These are phyloP conservation scores for Garrulus glandarius DNA, from an alignment of 2,797 vertebrate species.

Conservation along the genomic window DNA sequence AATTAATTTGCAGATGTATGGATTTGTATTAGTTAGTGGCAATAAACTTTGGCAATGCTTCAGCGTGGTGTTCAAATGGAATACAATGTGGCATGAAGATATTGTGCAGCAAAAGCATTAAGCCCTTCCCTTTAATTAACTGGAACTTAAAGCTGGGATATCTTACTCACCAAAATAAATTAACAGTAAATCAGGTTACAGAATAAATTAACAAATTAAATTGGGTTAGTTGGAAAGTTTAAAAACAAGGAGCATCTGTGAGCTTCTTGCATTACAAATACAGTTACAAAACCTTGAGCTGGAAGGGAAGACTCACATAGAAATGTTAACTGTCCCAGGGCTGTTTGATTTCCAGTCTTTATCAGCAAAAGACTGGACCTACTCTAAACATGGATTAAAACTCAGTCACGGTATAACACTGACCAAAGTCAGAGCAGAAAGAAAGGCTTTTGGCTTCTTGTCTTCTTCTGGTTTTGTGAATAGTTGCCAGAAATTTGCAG, in stretches of 20 bases:
- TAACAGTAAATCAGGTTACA: conserved; percentile 39
- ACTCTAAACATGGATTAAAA: neutral
- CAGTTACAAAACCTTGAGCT: neutral
- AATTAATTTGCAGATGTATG: conserved; percentile 63
- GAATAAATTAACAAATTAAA: conserved; percentile 73
- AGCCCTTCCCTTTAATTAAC: conserved; percentile 57
- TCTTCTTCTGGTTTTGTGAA: neutral
- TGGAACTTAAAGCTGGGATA: conserved; percentile 64
- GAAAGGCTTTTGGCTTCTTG: neutral
- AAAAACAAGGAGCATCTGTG: neutral
- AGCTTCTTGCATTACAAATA: neutral
- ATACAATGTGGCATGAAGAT: neutral
- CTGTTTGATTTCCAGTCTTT: neutral
- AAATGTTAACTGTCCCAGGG: neutral
- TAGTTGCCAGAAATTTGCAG: neutral
- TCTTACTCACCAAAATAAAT: conserved; percentile 66
- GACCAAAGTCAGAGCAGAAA: neutral
- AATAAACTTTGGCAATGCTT: conserved; percentile 63
- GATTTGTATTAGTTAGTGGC: conserved; percentile 55
- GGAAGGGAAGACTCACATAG: neutral
- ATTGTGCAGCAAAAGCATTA: conserved; percentile 31
- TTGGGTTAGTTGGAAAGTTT: conserved; percentile 37
- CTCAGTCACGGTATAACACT: neutral
- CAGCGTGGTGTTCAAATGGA: conserved; percentile 1
- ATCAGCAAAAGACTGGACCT: neutral